Percentiles rank a stretch among this genome's conserved stretches.
These are phyloP conservation scores for Lepilemur ruficaudatus DNA, from an alignment of 2,797 vertebrate genomes.

Conservation along the genomic window DNA sequence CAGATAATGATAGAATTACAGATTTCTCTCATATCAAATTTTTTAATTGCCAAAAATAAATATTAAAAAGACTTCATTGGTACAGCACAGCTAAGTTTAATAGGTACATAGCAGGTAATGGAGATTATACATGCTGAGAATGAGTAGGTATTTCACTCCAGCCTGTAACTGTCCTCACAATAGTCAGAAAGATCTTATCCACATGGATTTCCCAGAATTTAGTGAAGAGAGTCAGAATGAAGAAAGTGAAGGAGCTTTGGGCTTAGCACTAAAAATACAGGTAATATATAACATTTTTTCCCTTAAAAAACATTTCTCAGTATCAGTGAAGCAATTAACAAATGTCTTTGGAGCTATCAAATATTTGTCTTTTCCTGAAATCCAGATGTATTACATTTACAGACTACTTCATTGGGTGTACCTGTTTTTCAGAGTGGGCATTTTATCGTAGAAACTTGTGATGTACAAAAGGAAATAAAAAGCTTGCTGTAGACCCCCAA, in stretches of 20 bases:
- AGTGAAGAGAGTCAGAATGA: not conserved
- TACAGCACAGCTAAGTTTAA: not conserved
- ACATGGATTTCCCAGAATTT: slow-evolving; percentile 7
- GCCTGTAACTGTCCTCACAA: not conserved
- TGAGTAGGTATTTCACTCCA: slow-evolving; percentile 10
- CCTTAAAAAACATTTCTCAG: not conserved
- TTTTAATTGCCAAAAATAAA: not conserved
- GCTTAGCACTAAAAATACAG: not conserved
- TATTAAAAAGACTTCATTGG: not conserved
- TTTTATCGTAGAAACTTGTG: slow-evolving; percentile 42
- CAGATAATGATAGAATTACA: not conserved
- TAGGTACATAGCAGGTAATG: not conserved
- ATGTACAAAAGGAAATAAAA: slow-evolving; percentile 41
- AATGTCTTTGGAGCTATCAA: slow-evolving; percentile 33
- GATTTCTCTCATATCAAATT: not conserved
- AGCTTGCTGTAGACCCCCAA: not conserved
- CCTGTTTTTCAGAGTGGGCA: not conserved
- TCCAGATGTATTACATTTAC: not conserved
- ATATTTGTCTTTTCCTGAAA: slow-evolving; percentile 41
- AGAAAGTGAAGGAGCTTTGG: not conserved
- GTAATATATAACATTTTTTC: not conserved
- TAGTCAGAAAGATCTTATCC: not conserved
- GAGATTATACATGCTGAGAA: not conserved
- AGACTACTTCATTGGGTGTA: not conserved
- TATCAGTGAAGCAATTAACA: slow-evolving; percentile 29